phyloP scores from a whole-genome alignment of 2,113 vertebrate genomes.

The Phaetusa simplex region DNA sequence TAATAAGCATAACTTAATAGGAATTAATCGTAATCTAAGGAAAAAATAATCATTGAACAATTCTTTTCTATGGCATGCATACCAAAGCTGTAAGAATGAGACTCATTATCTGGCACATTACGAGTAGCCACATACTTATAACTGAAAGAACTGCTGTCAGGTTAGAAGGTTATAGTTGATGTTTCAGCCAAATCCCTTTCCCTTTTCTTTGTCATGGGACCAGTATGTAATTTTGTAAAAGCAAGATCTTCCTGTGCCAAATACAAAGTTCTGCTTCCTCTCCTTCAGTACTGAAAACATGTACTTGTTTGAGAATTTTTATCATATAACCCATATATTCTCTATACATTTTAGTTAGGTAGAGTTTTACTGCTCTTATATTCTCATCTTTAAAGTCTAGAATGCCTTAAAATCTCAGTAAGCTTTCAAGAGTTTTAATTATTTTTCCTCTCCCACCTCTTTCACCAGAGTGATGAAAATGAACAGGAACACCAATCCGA shows the following conservation, averaged over 20 bases:
- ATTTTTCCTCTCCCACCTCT: background rate
- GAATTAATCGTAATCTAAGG: background rate
- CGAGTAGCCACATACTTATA: background rate
- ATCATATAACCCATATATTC: background rate
- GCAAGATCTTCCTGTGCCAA: background rate
- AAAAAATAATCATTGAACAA: background rate
- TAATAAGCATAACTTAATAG: background rate
- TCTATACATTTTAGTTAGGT: background rate
- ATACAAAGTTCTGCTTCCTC: background rate
- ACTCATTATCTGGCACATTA: background rate
- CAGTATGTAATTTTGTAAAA: background rate
- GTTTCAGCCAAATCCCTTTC: background rate
- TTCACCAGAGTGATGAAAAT: conserved; percentile 91
- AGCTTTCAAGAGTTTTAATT: background rate
- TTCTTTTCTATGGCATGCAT: background rate
- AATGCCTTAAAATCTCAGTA: background rate
- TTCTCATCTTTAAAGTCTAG: background rate
- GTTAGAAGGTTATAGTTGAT: background rate
- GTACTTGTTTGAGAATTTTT: background rate
- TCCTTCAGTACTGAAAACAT: background rate
- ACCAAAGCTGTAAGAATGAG: background rate
- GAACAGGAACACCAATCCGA: conserved; percentile 92
- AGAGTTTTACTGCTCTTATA: background rate
- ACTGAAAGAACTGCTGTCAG: background rate
- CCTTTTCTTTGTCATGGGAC: background rate